Evolutionary conservation across 1,140 invertebrate species (phyloP), one percentile per base, ranked within the genome.

Genomic region (Melitaea cinxia): DNA sequence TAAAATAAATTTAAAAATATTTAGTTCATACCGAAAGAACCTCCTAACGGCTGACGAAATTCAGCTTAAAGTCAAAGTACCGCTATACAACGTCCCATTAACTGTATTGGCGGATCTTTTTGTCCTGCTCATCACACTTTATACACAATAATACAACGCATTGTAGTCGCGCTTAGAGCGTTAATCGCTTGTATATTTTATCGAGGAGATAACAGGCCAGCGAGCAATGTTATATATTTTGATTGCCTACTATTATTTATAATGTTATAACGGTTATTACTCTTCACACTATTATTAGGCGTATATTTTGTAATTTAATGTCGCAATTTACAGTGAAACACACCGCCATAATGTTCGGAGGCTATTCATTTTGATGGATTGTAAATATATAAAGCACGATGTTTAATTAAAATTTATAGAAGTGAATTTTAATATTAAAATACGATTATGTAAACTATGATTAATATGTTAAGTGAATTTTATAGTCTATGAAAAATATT

Each of bases 41-140:
- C 37, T 42, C 9, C 37, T 14, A n/a, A 39, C 14, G n/a, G 58
- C 62, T 67, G 66, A 68, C 72, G 71, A 68, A 79, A 74, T 72
- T 75, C 66, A 54, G 71, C 71, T 72, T 70, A 70, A 70, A 70
- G 70, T 71, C 69, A 69, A 78, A 77, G 65, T 53, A 68, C 72
- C 49, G 49, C 54, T 70, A 63, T 75, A 80, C 72, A 65, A 59
- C 61, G 33, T 21, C 60, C 66, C 72, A 78, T 82, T 80, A 77
- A 73, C 68, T 78, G 73, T 71, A 78, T 72, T 69, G 68, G 55
- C 35, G 37, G 62, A 56, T 70, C 63, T 72, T 69, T 70, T 66
- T 67, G 63, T 53, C 59, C 57, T 23, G 15, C 7, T 37, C 23
- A 12, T 12, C 47, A 47, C 19, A 61, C 61, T 67, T 62, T 62